Conservation (phyloP, 2,888 invertebrate species). For the Elysia crispata region DNA sequence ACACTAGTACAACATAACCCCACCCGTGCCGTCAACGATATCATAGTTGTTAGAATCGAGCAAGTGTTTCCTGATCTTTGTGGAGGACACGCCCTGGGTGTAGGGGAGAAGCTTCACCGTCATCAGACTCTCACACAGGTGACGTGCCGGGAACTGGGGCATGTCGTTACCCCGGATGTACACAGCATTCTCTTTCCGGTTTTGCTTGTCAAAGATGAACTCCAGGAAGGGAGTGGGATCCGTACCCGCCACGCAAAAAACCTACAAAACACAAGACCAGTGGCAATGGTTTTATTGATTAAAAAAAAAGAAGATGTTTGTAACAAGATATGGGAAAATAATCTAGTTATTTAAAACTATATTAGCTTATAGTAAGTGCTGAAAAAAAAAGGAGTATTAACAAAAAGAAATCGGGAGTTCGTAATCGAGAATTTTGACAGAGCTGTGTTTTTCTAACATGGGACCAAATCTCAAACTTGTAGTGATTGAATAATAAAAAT, state of each 20-base stretch:
- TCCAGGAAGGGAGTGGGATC: conserved; percentile 68
- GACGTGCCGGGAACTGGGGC: conserved; percentile 70
- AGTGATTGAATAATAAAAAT: no score
- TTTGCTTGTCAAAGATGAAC: conserved; percentile 58
- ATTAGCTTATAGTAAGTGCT: no score
- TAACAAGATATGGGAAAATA: no score
- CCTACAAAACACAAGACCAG: conserved; percentile 58
- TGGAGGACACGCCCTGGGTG: conserved; percentile 60
- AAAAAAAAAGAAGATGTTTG: no score
- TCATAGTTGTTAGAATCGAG: conserved; percentile 48
- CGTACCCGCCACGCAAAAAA: conserved; percentile 69
- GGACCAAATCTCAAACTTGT: no score
- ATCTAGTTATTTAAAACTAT: no score
- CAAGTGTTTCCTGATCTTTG: conserved; percentile 57
- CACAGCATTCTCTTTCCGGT: conserved; percentile 58
- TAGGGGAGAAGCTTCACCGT: conserved; percentile 70
- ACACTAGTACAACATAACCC: conserved; percentile 27
- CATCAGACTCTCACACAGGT: conserved; percentile 68
- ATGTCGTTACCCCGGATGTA: conserved; percentile 74
- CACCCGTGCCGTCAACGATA: not conserved
- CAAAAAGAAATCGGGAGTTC: no score
- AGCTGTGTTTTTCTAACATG: no score
- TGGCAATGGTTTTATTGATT: not conserved
- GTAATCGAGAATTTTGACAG: no score
- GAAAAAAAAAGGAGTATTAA: no score